Percentiles rank a stretch among this genome's conserved stretches.
phyloP scores from a whole-genome alignment of 2,888 invertebrate species.

The Anarsia innoxiella region DNA sequence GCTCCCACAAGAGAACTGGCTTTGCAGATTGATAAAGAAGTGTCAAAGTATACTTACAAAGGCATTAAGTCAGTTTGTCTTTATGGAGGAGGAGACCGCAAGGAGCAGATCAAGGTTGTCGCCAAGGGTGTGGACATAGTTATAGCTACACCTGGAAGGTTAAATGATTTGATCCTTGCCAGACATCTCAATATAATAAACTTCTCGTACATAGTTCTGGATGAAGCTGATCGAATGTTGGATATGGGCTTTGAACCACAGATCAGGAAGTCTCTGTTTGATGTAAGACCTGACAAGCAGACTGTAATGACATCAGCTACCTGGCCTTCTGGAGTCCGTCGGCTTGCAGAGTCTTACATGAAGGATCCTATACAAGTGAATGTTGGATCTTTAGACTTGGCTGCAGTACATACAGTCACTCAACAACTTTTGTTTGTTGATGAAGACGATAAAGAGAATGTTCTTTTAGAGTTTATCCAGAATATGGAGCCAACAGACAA shows the following conservation, averaged over 20 bases:
- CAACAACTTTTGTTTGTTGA: slow-evolving; percentile 86
- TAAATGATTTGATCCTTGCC: slow-evolving; percentile 90
- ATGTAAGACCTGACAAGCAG: slow-evolving; percentile 91
- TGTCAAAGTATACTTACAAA: slow-evolving; percentile 89
- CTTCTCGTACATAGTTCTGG: slow-evolving; percentile 92
- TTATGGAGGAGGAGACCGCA: slow-evolving; percentile 92
- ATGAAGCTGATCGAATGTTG: slow-evolving; percentile 93
- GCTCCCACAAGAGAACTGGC: slow-evolving; percentile 96
- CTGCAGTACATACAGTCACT: slow-evolving; percentile 90
- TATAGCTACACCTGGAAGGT: slow-evolving; percentile 94
- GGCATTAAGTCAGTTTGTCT: slow-evolving; percentile 92
- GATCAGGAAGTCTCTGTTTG: slow-evolving; percentile 87
- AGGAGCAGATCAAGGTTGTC: slow-evolving; percentile 84
- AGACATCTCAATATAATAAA: slow-evolving; percentile 82
- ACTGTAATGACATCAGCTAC: slow-evolving; percentile 99
- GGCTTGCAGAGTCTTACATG: slow-evolving; percentile 91
- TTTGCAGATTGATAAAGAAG: slow-evolving; percentile 93
- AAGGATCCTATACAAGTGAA: slow-evolving; percentile 92
- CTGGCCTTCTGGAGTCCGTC: slow-evolving; percentile 92
- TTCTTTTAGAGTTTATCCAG: slow-evolving; percentile 80
- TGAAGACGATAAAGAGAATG: slow-evolving; percentile 79
- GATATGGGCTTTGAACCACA: slow-evolving; percentile 92
- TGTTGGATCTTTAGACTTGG: slow-evolving; percentile 91
- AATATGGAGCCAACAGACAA: slow-evolving; percentile 86
- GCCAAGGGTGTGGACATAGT: slow-evolving; percentile 92